Conservation (phyloP, 2,888 invertebrate species). For the Priapulus caudatus region DNA sequence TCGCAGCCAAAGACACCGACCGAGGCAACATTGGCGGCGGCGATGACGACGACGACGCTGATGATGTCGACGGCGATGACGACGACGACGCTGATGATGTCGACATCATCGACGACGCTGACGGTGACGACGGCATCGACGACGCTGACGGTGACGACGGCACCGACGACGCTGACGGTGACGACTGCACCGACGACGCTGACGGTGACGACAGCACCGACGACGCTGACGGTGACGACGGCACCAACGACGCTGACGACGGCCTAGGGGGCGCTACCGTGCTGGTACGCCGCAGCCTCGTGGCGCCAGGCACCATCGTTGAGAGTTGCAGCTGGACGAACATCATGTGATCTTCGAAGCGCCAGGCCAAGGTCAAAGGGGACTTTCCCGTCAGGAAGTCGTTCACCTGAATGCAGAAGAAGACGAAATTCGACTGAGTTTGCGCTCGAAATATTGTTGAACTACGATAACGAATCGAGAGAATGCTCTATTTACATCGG, state of each 20-base stretch:
- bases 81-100: conserved; percentile 28
- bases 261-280: conserved; percentile 19
- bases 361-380: conserved; percentile 84
- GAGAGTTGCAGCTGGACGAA: conserved; percentile 85
- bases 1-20: conserved; percentile 39
- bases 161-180: conserved; percentile 40
- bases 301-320: conserved; percentile 56
- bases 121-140: conserved; percentile 17
- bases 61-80: conserved; percentile 29
- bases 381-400: conserved; percentile 90
- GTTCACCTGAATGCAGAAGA: conserved; percentile 52
- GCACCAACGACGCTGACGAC: conserved; percentile 6
- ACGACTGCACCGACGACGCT: conserved; percentile 10
- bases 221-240: conserved; percentile 29
- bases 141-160: conserved; percentile 14
- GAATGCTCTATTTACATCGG: no score
- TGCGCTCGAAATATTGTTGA: no score
- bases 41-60: conserved; percentile 7
- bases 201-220: conserved; percentile 20
- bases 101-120: conserved; percentile 24
- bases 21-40: conserved; percentile 26
- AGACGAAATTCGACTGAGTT: no score
- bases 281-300: conserved; percentile 17
- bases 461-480: no score
- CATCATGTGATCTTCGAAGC: conserved; percentile 94